Conservation (phyloP, 2,113 vertebrate genomes). For the Ophthalmolycus amberensis region DNA sequence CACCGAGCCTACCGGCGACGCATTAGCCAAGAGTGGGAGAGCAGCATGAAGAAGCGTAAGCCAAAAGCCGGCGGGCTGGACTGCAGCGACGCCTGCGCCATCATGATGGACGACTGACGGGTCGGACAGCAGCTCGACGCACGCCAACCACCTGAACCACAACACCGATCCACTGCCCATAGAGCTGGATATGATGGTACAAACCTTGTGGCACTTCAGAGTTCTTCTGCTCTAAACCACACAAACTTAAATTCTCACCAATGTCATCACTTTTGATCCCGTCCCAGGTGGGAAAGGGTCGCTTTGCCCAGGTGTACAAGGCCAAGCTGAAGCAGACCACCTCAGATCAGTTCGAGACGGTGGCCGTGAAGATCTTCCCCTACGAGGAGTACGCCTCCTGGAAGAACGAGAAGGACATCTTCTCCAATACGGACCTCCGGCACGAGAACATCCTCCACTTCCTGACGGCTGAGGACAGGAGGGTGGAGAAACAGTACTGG, state of each 20-base stretch:
- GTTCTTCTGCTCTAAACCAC: background rate
- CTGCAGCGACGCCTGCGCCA: slow-evolving; percentile 89
- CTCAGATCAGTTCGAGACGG: slow-evolving; percentile 89
- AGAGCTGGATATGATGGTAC: slow-evolving; percentile 86
- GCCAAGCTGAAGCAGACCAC: slow-evolving; percentile 93
- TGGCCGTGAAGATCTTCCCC: slow-evolving; percentile 96
- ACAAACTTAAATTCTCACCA: background rate
- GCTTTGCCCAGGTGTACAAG: slow-evolving; percentile 95
- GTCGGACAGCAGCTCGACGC: slow-evolving; percentile 96
- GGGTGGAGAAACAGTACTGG: slow-evolving; percentile 93
- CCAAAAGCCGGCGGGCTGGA: slow-evolving; percentile 79
- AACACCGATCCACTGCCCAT: slow-evolving; percentile 95
- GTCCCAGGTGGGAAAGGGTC: slow-evolving; percentile 91
- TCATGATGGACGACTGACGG: slow-evolving; percentile 90
- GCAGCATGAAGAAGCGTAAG: slow-evolving; percentile 75
- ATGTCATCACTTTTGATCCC: background rate
- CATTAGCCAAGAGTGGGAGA: slow-evolving; percentile 72
- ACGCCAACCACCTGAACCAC: slow-evolving; percentile 97
- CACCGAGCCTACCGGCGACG: slow-evolving; percentile 65
- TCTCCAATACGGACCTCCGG: slow-evolving; percentile 93
- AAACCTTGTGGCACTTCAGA: background rate
- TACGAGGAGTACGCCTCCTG: slow-evolving; percentile 94
- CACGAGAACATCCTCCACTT: slow-evolving; percentile 95
- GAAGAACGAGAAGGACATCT: slow-evolving; percentile 96
- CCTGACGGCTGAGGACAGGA: slow-evolving; percentile 92